A percentile compares a stretch with the other conserved stretches of the same genome.
Conservation (phyloP, 1,140 invertebrate genomes). For the Ptiloglossa arizonensis region DNA sequence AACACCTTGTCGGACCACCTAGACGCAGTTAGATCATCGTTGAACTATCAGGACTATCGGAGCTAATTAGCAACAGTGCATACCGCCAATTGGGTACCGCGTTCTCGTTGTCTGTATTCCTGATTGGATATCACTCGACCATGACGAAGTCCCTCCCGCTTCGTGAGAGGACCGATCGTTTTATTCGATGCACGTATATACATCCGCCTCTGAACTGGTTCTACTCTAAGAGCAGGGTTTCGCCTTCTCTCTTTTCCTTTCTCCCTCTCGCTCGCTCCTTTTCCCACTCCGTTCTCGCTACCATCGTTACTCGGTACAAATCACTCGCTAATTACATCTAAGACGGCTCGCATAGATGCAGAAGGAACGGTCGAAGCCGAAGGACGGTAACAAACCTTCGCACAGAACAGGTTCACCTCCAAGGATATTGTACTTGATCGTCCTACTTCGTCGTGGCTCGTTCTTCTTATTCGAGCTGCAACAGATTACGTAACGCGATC, state of each 20-base stretch:
- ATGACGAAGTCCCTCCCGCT: slow-evolving; percentile 71
- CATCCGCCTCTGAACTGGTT: slow-evolving; percentile 63
- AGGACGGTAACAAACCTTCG: slow-evolving; percentile 34
- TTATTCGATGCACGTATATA: background rate
- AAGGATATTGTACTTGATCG: too few species aligned
- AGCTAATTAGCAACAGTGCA: slow-evolving; percentile 66
- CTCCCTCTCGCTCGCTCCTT: background rate
- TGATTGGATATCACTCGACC: slow-evolving; percentile 68
- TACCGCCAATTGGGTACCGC: slow-evolving; percentile 68
- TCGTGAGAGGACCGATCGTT: slow-evolving; percentile 24
- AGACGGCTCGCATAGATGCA: slow-evolving; percentile 45
- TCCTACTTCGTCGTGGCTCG: too few species aligned
- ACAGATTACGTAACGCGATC: too few species aligned
- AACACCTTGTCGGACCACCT: slow-evolving; percentile 60
- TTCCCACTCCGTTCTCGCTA: background rate
- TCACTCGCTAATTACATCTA: slow-evolving; percentile 69
- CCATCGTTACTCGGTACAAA: slow-evolving; percentile 61
- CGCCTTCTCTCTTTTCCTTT: slow-evolving; percentile 20
- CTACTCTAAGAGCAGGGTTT: slow-evolving; percentile 43
- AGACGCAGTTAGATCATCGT: slow-evolving; percentile 61
- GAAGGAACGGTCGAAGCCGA: background rate
- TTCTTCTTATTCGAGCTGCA: too few species aligned
- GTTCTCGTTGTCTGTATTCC: slow-evolving; percentile 65
- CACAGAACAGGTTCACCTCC: too few species aligned
- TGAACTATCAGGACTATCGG: slow-evolving; percentile 52